phyloP scores from a whole-genome alignment of 2,797 vertebrate genomes.

The Gymnoscopelus braueri region DNA sequence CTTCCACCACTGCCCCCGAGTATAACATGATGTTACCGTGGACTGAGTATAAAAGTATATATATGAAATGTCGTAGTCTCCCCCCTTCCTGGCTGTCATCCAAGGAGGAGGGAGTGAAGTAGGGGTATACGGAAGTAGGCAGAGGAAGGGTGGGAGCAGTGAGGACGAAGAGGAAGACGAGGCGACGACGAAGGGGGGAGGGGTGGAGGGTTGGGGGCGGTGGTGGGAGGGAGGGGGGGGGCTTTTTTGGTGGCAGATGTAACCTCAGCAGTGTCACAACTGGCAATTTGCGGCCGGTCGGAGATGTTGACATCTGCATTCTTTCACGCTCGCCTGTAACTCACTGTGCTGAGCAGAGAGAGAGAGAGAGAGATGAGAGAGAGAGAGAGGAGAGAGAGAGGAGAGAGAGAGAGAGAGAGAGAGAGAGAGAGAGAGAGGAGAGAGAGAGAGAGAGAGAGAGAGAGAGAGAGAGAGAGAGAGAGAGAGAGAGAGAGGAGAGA shows the following conservation, averaged over 20 bases:
- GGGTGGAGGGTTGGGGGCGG: constrained; percentile 20
- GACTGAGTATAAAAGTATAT: too few species aligned
- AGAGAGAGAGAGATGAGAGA: not conserved
- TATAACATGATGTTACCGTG: too few species aligned
- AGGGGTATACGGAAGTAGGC: too few species aligned
- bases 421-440: too few species aligned
- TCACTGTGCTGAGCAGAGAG: constrained; percentile 5
- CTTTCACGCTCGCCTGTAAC: constrained; percentile 67
- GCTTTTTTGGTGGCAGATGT: constrained; percentile 9
- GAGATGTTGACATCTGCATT: constrained; percentile 80
- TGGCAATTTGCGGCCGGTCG: constrained; percentile 73
- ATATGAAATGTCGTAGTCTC: too few species aligned
- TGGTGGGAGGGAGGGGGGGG: constrained; percentile 8
- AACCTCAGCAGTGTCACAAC: constrained; percentile 77
- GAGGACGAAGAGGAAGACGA: constrained; percentile 29
- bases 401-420: too few species aligned
- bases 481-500: constrained; percentile 31
- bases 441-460: too few species aligned
- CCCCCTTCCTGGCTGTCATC: too few species aligned
- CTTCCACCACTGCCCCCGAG: too few species aligned
- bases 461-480: not conserved
- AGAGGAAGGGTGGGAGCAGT: constrained; percentile 18
- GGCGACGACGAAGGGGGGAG: constrained; percentile 14
- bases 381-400: too few species aligned
- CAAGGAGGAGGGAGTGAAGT: too few species aligned